Percentiles rank a stretch among this genome's conserved stretches.
These are phyloP conservation scores for Callospermophilus lateralis DNA, from an alignment of 2,113 vertebrate genomes.

Conservation along the genomic window DNA sequence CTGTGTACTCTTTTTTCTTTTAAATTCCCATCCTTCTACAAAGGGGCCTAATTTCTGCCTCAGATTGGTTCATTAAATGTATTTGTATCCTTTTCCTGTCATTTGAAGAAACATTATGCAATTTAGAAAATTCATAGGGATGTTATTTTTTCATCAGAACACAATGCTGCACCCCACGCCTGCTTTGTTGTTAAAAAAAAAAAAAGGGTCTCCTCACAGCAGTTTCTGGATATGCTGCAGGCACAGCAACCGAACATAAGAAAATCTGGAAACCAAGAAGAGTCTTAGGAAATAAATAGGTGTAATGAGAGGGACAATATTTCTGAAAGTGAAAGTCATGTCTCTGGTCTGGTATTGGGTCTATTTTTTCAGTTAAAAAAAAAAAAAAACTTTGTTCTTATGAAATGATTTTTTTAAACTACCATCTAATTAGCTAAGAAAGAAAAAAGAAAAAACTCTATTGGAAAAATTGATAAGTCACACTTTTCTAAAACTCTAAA, in stretches of 20 bases:
- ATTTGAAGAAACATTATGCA: constrained; percentile 67
- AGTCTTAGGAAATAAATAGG: constrained; percentile 62
- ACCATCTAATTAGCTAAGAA: constrained; percentile 69
- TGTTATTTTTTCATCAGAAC: constrained; percentile 70
- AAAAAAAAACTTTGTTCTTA: constrained; percentile 23
- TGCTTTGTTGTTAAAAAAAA: constrained; percentile 39
- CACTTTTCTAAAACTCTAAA: constrained; percentile 81
- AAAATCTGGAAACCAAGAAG: constrained; percentile 51
- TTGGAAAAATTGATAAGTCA: constrained; percentile 78
- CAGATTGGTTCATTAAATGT: constrained; percentile 52
- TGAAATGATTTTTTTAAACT: constrained; percentile 67
- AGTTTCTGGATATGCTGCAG: constrained; percentile 17
- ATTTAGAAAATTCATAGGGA: constrained; percentile 72
- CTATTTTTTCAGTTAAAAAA: constrained; percentile 61
- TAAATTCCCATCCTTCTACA: background rate
- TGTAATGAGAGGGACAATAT: constrained; percentile 35
- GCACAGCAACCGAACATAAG: constrained; percentile 30
- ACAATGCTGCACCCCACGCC: background rate
- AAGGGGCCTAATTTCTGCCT: constrained; percentile 71
- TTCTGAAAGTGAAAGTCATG: constrained; percentile 31
- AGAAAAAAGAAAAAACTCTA: constrained; percentile 58
- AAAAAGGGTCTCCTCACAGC: constrained; percentile 32
- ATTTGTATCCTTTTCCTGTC: constrained; percentile 73
- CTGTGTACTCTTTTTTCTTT: background rate
- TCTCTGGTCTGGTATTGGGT: constrained; percentile 55